Base-by-base conservation (phyloP, 2,797 vertebrate species). In the Poecilia picta region DNA sequence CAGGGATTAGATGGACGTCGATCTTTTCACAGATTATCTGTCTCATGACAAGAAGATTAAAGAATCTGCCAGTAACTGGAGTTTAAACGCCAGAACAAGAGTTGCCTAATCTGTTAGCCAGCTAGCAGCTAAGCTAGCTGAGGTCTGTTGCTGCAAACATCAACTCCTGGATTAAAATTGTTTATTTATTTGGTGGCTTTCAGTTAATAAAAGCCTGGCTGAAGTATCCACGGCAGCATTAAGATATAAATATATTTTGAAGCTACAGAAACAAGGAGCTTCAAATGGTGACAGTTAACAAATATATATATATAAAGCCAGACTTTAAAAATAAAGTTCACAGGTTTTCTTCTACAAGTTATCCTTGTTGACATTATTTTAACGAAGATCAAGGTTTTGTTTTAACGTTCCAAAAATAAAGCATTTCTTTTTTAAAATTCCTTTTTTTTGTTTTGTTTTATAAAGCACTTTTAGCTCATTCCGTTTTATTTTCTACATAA, bases 51-150 rank as follows among this genome's bases (percentile, higher is more conserved):
- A 33, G 23, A 3, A 15, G 0, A 15, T 15, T 0, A 15, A 2
- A 25, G 1, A 31, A 66, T 75, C 71, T 18, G 77, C 51, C 2
- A n/a, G 53, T 59, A 78, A 72, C 10, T 55, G 13, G 45, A 81
- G 81, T 28, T 83, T 71, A 23, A 78, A 78, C 68, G 71, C 39
- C 71, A 87, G 81, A 85, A 82, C 66, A 82, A 82, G 4, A 43
- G 57, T 80, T 88, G 81, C 39, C 57, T 87, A 88, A 43, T 36
- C 5, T 73, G 74, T 81, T 74, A 78, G 16, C 55, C 36, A 39
- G 76, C 83, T 76, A 72, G 25, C 73, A 23, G 7, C 57, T 57
- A 64, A 45, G 68, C n/a, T 71, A 45, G 41, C 68, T 36, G n/a
- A 45, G 5, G 7, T n/a, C 41, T 15, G 25, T 72, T 71, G 15